Evolutionary conservation across 2,797 vertebrate species (phyloP).

Genomic region (Lepidocolaptes lacrymiger): DNA sequence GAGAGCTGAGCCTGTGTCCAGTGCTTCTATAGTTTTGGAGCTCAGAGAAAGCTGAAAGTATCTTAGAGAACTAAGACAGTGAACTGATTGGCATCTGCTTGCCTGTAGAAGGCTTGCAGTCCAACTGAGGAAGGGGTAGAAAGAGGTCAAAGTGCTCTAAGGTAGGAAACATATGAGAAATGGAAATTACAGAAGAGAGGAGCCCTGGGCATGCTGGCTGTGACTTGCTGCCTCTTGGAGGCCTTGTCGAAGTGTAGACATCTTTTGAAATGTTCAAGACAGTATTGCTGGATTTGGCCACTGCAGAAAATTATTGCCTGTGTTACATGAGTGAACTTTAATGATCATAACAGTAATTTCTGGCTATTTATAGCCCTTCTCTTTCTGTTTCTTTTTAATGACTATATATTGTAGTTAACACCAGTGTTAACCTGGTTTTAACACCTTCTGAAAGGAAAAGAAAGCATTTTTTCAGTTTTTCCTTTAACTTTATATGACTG

Average conservation of each 20-base stretch:
- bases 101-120: background rate
- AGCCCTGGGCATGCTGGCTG: background rate
- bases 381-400: background rate
- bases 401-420: background rate
- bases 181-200: background rate
- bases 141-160: background rate
- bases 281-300: fast-evolving
- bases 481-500: background rate
- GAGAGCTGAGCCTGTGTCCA: background rate
- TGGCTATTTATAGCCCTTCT: background rate
- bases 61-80: background rate
- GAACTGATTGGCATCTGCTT: background rate
- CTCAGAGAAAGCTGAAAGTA: background rate
- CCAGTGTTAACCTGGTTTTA: background rate
- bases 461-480: background rate
- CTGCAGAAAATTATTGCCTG: background rate
- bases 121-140: background rate
- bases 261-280: background rate
- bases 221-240: background rate
- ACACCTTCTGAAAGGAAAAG: background rate
- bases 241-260: background rate
- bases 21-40: fast-evolving
- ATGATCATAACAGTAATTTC: background rate
- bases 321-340: background rate
- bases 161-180: background rate